Percentiles rank a stretch among this genome's conserved stretches.
phyloP scores from a whole-genome alignment of 2,888 invertebrate species.

The Xestia xanthographa region DNA sequence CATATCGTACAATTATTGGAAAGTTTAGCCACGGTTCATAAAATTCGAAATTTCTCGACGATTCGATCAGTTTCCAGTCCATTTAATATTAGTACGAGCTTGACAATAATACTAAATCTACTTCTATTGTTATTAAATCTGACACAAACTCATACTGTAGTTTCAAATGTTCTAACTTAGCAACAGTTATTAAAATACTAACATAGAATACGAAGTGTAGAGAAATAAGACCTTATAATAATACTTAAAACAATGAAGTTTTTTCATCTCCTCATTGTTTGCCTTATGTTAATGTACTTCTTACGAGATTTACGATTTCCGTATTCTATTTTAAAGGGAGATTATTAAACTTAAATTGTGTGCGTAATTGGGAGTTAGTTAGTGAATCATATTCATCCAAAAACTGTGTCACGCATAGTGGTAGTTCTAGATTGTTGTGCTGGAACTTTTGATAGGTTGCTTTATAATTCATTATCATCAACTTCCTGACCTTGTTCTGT shows the following conservation, averaged over 20 bases:
- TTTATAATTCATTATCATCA: neutral
- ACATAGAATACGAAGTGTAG: neutral
- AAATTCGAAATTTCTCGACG: conserved; percentile 7
- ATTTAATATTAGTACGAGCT: conserved; percentile 10
- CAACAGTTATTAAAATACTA: neutral
- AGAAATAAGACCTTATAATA: conserved; percentile 9
- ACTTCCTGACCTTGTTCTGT: too few species aligned
- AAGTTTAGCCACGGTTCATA: conserved; percentile 18
- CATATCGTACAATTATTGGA: conserved; percentile 16
- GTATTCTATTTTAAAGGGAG: conserved; percentile 26
- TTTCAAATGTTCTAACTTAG: neutral
- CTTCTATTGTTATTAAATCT: conserved; percentile 18
- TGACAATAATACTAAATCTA: conserved; percentile 18
- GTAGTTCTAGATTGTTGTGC: neutral
- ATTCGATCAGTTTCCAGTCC: conserved; percentile 17
- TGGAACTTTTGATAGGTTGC: neutral
- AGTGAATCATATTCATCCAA: neutral
- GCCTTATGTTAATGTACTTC: conserved; percentile 47
- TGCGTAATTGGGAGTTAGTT: conserved; percentile 6
- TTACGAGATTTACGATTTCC: conserved; percentile 59
- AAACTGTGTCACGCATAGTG: neutral
- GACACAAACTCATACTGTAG: neutral
- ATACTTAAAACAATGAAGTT: conserved; percentile 17
- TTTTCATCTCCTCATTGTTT: conserved; percentile 50
- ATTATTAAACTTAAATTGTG: conserved; percentile 32